These are phyloP conservation scores for Leucosticte australis DNA, from an alignment of 2,113 vertebrate species.

Conservation along the genomic window DNA sequence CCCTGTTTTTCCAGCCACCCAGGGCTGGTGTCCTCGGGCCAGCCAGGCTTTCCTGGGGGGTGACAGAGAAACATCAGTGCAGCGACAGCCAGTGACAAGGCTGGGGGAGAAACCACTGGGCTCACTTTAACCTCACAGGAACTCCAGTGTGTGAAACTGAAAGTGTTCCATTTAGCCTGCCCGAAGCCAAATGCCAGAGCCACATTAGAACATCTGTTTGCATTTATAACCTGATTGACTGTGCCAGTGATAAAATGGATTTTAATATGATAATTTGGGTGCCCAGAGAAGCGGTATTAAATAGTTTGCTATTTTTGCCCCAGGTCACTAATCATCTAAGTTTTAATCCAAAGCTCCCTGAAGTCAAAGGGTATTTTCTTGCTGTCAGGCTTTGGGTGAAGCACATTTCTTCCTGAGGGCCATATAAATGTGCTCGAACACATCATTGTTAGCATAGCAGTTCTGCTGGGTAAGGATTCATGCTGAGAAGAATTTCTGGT, in stretches of 20 bases:
- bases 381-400: background rate
- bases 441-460: background rate
- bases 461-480: background rate
- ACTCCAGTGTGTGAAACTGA: constrained; percentile 21
- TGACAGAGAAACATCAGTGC: background rate
- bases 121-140: constrained; percentile 54
- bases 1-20: background rate
- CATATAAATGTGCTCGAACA: background rate
- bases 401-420: background rate
- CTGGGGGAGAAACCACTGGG: constrained; percentile 29
- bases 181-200: constrained; percentile 29
- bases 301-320: constrained; percentile 8
- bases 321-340: background rate
- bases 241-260: constrained; percentile 53
- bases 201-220: constrained; percentile 61
- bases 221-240: constrained; percentile 9
- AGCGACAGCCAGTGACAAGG: constrained; percentile 31
- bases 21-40: background rate
- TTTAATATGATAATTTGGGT: constrained; percentile 54
- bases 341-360: background rate
- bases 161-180: constrained; percentile 29
- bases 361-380: constrained; percentile 1
- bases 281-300: constrained; percentile 46
- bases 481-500: background rate
- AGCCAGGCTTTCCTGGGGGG: background rate